Base-by-base conservation (phyloP, 2,113 vertebrate species). In the Vulpes vulpes region DNA sequence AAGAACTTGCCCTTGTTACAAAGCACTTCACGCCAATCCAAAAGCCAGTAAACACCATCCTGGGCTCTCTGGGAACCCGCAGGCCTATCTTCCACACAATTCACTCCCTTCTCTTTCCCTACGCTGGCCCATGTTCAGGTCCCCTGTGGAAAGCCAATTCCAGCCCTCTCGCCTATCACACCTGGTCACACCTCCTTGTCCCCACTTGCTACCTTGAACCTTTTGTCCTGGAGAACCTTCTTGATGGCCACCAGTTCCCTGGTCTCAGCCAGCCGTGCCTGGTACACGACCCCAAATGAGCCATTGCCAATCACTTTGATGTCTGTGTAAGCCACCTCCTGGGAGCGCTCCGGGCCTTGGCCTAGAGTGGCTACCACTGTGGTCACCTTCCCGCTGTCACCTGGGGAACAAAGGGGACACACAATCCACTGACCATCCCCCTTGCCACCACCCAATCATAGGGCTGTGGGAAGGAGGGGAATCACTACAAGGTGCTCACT, bases 291-390 rank as follows among this genome's bases (percentile, higher is more conserved):
- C n/a, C 99, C 99, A 57, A 99, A 99, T 0, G 99, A 99, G 93
- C 99, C 99, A 98, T 99, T 99, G 89, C 99, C 99, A 94, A 99
- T 99, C 97, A 99, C 99, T 98, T 99, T 99, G 97, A 99, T 99
- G 98, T 99, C 99, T 2, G 99, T 99, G 98, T 99, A 99, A 32
- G 99, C 99, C 97, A 99, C 99, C 98, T 99, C 99, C 98, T 99
- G 99, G 43, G 99, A 99, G 93, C 99, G 99, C 95, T 99, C 99
- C 0, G 99, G 99, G 82, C 99, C 99, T 98, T 99, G 99, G 78
- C 99, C 99, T 0, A 99, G 98, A 16, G 99, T 99, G 92, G 99
- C 99, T 95, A 99, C 99, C 87, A 99, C 99, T 1, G 99, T 99
- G 30, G 99, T 99, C 98, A 99, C 99, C 98, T 99, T 99, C 73